Evolutionary conservation across 2,888 invertebrate species (phyloP), one percentile per base, ranked within the genome.

Genomic region (Creontiades dilutus): DNA sequence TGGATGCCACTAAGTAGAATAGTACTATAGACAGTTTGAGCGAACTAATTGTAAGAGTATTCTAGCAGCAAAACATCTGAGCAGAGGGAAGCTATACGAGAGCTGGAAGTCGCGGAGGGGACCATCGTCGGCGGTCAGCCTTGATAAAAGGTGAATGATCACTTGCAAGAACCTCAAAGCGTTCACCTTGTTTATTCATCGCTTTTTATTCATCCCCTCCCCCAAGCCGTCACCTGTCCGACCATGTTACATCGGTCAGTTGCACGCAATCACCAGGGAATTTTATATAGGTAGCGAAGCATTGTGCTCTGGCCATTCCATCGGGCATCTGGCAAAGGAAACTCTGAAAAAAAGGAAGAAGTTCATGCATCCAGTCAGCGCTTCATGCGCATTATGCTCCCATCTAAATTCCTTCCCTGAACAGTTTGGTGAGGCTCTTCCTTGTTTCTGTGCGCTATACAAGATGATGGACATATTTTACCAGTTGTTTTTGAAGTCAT

Each of bases 131-230:
- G 68, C n/a, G 57, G 57, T 57, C 57, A 57, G 57, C 68, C 68
- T 68, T 68, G 68, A 68, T 68, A 68, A 78, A 47, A 78, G 78
- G 78, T 78, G 78, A 78, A 78, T 78, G 78, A 78, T 28, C 78
- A 78, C 78, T 78, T 78, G 46, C 78, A 78, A 78, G 68, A 37
- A 16, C 46, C 47, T 78, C 78, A 78, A 78, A 78, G 78, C 78
- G 78, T 78, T 78, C 78, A 78, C 37, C 78, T 78, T 13, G 78
- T 78, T 78, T 78, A 78, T 78, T 78, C 78, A 78, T 78, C 78
- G 78, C 78, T 78, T 78, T 78, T 78, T 78, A 78, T 78, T 78
- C 78, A 78, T 47, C 78, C 46, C 78, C 28, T 19, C 14, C 46
- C 47, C 37, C 78, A n/a, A 11, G 46, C 78, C 78, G 78, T 46